phyloP scores from a whole-genome alignment of 1,140 invertebrate species.

The Conus ventricosus region DNA sequence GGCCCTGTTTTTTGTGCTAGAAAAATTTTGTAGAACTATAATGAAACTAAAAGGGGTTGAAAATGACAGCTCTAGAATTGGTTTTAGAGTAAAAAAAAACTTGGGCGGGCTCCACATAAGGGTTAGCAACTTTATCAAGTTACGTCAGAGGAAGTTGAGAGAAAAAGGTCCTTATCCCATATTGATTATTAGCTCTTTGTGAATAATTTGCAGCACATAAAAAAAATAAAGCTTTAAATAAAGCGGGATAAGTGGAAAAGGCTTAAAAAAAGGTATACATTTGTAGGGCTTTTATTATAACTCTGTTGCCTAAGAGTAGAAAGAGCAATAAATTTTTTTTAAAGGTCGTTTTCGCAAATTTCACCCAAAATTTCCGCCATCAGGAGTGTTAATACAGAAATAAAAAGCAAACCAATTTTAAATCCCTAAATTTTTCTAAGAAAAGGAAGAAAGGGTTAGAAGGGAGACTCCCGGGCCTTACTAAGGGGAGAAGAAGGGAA shows the following conservation, averaged over 20 bases:
- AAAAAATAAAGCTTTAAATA: conserved; percentile 64
- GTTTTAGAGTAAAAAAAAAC: not conserved
- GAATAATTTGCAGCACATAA: conserved; percentile 33
- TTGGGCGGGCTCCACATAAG: conserved; percentile 9
- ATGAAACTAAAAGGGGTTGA: not conserved
- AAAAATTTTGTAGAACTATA: not conserved
- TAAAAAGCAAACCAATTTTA: conserved; percentile 49
- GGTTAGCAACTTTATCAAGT: not conserved
- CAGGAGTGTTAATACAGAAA: conserved; percentile 37
- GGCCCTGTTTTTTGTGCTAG: not conserved
- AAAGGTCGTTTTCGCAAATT: conserved; percentile 44
- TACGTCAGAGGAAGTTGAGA: not conserved
- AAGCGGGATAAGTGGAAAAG: conserved; percentile 82
- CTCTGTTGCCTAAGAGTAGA: conserved; percentile 82
- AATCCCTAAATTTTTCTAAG: not conserved
- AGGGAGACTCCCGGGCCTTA: conserved; percentile 84
- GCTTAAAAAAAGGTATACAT: conserved; percentile 73
- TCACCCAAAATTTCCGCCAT: conserved; percentile 38
- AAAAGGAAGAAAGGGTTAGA: conserved; percentile 77
- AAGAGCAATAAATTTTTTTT: conserved; percentile 81
- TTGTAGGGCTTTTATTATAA: conserved; percentile 80
- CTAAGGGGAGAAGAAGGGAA: conserved; percentile 86
- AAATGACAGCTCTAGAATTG: not conserved
- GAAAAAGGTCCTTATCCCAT: not conserved
- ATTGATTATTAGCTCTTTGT: not conserved